Evolutionary conservation across 2,797 vertebrate genomes (phyloP), one percentile per base, ranked within the genome.

Genomic region (Ctenochaetus hawaiiensis): DNA sequence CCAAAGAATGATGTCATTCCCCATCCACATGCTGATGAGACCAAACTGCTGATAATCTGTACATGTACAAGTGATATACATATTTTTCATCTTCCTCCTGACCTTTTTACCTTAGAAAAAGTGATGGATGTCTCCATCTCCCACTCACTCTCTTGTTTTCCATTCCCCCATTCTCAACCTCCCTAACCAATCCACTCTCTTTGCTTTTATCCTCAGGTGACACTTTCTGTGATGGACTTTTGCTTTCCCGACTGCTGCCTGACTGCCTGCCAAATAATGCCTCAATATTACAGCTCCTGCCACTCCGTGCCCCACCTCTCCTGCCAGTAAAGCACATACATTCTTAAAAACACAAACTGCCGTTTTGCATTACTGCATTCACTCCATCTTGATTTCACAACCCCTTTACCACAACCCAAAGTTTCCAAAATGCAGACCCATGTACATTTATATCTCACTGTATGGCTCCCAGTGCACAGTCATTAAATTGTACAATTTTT

Each of bases 251-350:
- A 39, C 75, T 64, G 65, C 82, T 22, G 71, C 72, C 63, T n/a
- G 30, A 69, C 63, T n/a, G 72, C 51, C 78, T 68, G 54, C 64
- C 79, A 73, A 77, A 68, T 52, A 67, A 84, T 34, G 51, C 66
- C 77, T 85, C 72, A 84, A 72, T 80, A 84, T 89, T 84, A 92
- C 79, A 82, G 67, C 67, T 66, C 47, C 82, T 75, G 84, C 78
- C 87, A 86, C 73, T 86, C 74, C 76, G 53, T 71, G 76, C 82
- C 58, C 56, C 45, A 17, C 47, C 44, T 39, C 41, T 52, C 43
- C 12, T 18, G 49, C 47, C 59, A 58, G 16, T 58, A 65, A 52
- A 59, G 17, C 52, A 16, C 43, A 68, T 72, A 53, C 47, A n/a
- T 61, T 76, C 39, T 51, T 23, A 63, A 76, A 67, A 72, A 72